Evolutionary conservation across 2,888 invertebrate species (phyloP), one percentile per base, ranked within the genome.

Genomic region (Mesorhabditis spiculigera): DNA sequence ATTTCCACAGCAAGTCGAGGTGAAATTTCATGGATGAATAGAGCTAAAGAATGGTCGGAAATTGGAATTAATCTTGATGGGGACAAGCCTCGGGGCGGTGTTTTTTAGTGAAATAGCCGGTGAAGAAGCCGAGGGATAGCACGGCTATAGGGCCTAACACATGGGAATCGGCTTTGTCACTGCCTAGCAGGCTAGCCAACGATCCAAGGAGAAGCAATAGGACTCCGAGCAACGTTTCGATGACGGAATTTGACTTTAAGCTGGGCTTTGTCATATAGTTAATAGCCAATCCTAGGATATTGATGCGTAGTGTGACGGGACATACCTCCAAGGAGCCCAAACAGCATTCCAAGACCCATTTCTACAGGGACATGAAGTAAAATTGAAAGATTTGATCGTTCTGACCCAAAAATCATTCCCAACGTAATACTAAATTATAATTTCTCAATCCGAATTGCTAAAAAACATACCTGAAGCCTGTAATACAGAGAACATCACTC

Each of bases 401-500:
- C 58, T 10, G 58, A 50, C n/a, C 58, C 58, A 50, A 50, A 50
- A 50, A 50, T 50, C 10, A 50, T n/a, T 13, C 58, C 58, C 10
- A 50, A n/a, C 8, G n/a, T n/a, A 50, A 50, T n/a, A 50, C 58
- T 50, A n/a, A n/a, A 50, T 13, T 13, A n/a, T 10, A n/a, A 50
- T 13, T 13, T 50, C 8, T 50, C n/a, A n/a, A 50, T 50, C n/a
- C 10, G 58, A 50, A 13, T 10, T 13, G 58, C 58, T 50, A 50
- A n/a, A 50, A 13, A 50, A n/a, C 58, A 10, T n/a, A 50, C 58
- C 58, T 50, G 58, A 50, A 50, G 8, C 10, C 58, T 50, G 58
- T 50, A 13, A 50, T 50, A n/a, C 58, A 50, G n/a, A 50, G 58
- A 10, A 50, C 58, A 50, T 50, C 58, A 50, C 58, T 50, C 58